A percentile compares a stretch with the other conserved stretches of the same genome.
phyloP scores from a whole-genome alignment of 2,888 invertebrate species.

The Sussaba pulchella region DNA sequence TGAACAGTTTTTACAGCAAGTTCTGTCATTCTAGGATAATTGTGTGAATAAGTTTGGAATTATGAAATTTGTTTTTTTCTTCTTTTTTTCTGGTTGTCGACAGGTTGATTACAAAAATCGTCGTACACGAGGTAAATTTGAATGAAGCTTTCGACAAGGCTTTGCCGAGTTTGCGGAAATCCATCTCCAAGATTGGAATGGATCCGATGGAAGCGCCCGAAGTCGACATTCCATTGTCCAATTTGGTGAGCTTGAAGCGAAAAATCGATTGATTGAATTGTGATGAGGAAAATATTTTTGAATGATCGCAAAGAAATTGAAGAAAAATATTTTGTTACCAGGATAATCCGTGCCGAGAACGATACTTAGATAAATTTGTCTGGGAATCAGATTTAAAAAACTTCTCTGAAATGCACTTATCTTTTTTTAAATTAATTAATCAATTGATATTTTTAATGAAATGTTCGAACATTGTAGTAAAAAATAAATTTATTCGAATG shows the following conservation, averaged over 20 bases:
- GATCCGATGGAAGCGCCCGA: constrained; percentile 74
- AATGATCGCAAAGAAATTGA: no score
- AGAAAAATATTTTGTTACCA: no score
- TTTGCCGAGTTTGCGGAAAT: constrained; percentile 60
- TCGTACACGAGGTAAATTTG: constrained; percentile 61
- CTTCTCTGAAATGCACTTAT: no score
- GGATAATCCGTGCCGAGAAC: no score
- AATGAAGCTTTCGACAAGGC: constrained; percentile 68
- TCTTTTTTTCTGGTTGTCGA: no score
- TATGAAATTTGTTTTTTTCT: background rate
- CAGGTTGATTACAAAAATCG: background rate
- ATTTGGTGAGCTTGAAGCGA: constrained; percentile 66
- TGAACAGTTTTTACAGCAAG: background rate
- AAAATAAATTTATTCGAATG: no score
- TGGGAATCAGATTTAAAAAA: no score
- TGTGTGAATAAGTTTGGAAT: background rate
- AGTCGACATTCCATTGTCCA: constrained; percentile 56
- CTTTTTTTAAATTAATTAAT: no score
- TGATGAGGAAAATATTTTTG: background rate
- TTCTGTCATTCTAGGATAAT: background rate
- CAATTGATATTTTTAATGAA: no score
- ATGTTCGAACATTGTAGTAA: no score
- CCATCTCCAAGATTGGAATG: constrained; percentile 64
- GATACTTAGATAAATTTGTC: no score
- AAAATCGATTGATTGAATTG: background rate